Evolutionary conservation across 2,797 vertebrate genomes (phyloP).

Genomic region (Thunnus albacares): DNA sequence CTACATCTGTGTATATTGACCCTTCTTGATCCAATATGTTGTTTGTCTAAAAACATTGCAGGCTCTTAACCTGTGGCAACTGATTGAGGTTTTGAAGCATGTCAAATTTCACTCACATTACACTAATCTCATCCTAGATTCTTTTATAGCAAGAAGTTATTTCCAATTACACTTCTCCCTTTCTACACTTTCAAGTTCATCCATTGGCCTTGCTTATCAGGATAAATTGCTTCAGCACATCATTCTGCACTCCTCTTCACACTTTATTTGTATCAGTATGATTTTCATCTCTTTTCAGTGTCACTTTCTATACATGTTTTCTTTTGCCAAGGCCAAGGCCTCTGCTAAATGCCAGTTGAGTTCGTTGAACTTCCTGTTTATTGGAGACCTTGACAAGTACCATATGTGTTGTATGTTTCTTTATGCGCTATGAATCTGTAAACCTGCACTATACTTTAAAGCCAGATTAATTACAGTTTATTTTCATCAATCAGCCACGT

Average conservation of each 20-base stretch:
- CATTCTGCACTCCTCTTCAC: constrained; percentile 49
- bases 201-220: constrained; percentile 57
- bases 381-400: constrained; percentile 1
- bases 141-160: constrained; percentile 36
- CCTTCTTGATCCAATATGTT: background rate
- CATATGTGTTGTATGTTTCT: background rate
- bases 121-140: constrained; percentile 39
- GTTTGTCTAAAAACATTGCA: background rate
- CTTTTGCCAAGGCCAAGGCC: constrained; percentile 59
- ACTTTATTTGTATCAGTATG: constrained; percentile 50
- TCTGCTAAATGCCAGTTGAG: constrained; percentile 46
- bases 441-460: background rate
- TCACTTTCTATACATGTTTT: constrained; percentile 66
- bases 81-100: constrained; percentile 27
- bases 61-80: constrained; percentile 1
- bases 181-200: constrained; percentile 53
- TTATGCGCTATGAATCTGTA: background rate
- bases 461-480: background rate
- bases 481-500: background rate
- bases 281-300: constrained; percentile 52
- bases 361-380: constrained; percentile 57
- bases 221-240: constrained; percentile 45
- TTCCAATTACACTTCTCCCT: constrained; percentile 44
- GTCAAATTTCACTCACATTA: constrained; percentile 14
- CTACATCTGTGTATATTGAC: background rate